Evolutionary conservation across 2,113 vertebrate genomes (phyloP), one percentile per base, ranked within the genome.

Genomic region (Numenius arquata): DNA sequence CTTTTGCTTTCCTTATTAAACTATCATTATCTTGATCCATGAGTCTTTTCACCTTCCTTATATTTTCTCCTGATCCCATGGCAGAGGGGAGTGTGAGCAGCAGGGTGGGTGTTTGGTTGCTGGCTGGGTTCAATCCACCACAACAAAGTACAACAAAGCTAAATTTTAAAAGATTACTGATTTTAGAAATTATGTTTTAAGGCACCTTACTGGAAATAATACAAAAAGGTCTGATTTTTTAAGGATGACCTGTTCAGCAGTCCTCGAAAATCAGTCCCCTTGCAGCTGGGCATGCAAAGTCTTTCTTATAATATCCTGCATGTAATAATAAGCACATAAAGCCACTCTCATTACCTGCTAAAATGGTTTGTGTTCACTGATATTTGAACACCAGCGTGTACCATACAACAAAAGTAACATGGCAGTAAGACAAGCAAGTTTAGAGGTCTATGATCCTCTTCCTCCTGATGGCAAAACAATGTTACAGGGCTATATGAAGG

Each of bases 111-210:
- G 23, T 40, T 86, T 48, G 11, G 23, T 45, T 47, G 7, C 30
- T 62, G 34, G 11, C n/a, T 0, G 0, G 13, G 15, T 3, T 61
- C 38, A 47, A n/a, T 23, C 5, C 32, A 43, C 20, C 26, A 75
- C 5, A 15, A 48, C 22, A 48, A 48, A 48, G 7, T 17, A 21
- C 45, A 88, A 38, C 1, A n/a, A 84, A 65, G 4, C 0, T n/a
- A 36, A 52, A 76, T 91, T 80, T 41, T 45, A n/a, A 59, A 65
- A 76, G 58, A 16, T 13, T n/a, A 38, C 8, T 70, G 23, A 19
- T 74, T 92, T 43, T 43, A 43, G 45, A 81, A 88, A 61, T 47
- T 9, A 34, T n/a, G 5, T 78, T 61, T 91, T 78, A 66, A 78
- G 77, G 7, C 17, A 65, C 7, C 5, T 70, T 56, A 41, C 5